Evolutionary conservation across 2,888 invertebrate species (phyloP), one percentile per base, ranked within the genome.

Genomic region (Drosophila multiciliata): DNA sequence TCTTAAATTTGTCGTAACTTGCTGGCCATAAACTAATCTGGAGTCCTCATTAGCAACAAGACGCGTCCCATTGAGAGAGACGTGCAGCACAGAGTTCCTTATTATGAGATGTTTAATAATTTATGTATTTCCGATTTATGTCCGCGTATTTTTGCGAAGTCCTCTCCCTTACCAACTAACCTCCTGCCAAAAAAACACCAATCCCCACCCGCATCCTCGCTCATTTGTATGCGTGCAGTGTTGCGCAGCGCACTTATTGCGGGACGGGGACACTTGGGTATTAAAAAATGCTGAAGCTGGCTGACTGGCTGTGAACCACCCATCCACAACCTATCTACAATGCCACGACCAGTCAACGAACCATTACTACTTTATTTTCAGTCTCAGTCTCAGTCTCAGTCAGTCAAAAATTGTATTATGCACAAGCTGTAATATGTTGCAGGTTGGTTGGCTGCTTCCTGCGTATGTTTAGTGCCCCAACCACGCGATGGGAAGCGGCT

Each of bases 61-160:
- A 42, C 23, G 26, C 42, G 17, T 38, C 26, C 60, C 63, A 54
- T 40, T 33, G 42, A 36, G n/a, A 26, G 53, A 40, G 57, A 60
- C 55, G 68, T 76, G 76, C 65, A 35, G 38, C 75, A 61, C 55
- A 68, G 40, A 60, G 77, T 73, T 75, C 73, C 75, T 81, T 85
- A 80, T 86, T 85, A 83, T 75, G 70, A 71, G 77, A 86, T 66
- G 67, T 78, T 87, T 88, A 82, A 88, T 86, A 87, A 88, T 87
- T 88, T 87, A 87, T 87, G 80, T 83, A 84, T 83, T 87, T 87
- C 87, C 88, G 88, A 87, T 86, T 87, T 88, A 78, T 84, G 80
- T 78, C 73, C 76, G 73, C 77, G 72, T 75, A 76, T 81, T 83
- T 81, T 69, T 72, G 71, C 76, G 57, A 67, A 53, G 12, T 15